Conservation (phyloP, 2,113 vertebrate species). For the Desmodus rotundus region DNA sequence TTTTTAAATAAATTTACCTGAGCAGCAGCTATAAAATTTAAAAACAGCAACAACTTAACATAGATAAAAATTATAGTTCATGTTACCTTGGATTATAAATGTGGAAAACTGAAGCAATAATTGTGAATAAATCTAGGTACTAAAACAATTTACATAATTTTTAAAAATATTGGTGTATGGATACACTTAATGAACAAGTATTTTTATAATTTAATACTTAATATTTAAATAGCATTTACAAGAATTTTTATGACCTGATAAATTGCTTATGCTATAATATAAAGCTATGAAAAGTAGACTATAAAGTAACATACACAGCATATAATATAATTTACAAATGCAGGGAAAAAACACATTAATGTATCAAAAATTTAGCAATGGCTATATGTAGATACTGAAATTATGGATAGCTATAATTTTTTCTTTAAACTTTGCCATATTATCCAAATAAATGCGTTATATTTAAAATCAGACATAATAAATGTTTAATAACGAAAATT, state of each 20-base stretch:
- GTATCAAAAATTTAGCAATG: conserved; percentile 1
- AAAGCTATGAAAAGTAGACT: background rate
- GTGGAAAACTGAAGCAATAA: background rate
- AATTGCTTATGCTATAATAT: background rate
- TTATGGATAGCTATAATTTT: background rate
- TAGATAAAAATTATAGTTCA: background rate
- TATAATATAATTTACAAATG: background rate
- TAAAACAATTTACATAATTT: background rate
- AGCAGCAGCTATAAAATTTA: background rate
- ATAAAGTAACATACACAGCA: background rate
- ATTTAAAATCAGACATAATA: conserved; percentile 4
- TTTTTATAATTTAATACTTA: background rate
- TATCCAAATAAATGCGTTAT: conserved; percentile 20
- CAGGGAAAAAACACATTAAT: background rate
- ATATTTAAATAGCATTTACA: background rate
- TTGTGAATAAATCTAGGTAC: background rate
- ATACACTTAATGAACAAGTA: background rate
- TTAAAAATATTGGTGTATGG: background rate
- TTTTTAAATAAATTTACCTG: background rate
- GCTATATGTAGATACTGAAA: background rate
- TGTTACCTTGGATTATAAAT: background rate
- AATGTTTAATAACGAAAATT: conserved; percentile 21
- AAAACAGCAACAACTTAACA: background rate
- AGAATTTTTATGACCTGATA: background rate
- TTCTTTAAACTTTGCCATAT: background rate